Evolutionary conservation across 2,888 invertebrate species (phyloP).

Genomic region (Dryadula phaetusa): DNA sequence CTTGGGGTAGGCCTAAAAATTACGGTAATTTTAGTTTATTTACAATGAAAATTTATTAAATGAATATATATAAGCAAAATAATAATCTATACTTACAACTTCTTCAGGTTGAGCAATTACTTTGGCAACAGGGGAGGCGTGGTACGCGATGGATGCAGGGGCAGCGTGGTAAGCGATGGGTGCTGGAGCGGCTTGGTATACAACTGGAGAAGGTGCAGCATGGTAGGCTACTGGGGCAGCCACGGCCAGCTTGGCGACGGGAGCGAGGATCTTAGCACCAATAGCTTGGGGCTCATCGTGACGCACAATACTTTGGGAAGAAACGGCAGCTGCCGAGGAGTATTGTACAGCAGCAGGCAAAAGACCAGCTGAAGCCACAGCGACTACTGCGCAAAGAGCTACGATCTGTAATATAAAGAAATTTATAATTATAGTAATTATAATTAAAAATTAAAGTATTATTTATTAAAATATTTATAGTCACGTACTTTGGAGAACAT

Average conservation of each 20-base stretch:
- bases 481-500: slow-evolving; percentile 69
- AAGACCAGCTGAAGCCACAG: slow-evolving; percentile 55
- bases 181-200: slow-evolving; percentile 57
- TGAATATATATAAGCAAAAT: background rate
- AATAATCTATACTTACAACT: slow-evolving; percentile 42
- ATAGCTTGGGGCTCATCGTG: slow-evolving; percentile 61
- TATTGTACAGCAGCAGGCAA: slow-evolving; percentile 65
- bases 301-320: slow-evolving; percentile 65
- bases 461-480: background rate
- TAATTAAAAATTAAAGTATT: background rate
- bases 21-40: background rate
- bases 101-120: slow-evolving; percentile 54
- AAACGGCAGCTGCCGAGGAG: slow-evolving; percentile 61
- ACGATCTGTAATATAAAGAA: slow-evolving; percentile 51
- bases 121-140: slow-evolving; percentile 48
- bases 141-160: slow-evolving; percentile 49
- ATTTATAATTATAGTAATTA: background rate
- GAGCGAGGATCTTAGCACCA: slow-evolving; percentile 52
- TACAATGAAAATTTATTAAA: background rate
- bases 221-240: slow-evolving; percentile 51
- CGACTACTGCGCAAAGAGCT: slow-evolving; percentile 53
- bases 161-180: slow-evolving; percentile 49
- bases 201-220: slow-evolving; percentile 57
- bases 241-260: slow-evolving; percentile 54
- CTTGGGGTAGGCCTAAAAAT: slow-evolving; percentile 59